phyloP scores from a whole-genome alignment of 2,113 vertebrate genomes.

The Ranitomeya variabilis region DNA sequence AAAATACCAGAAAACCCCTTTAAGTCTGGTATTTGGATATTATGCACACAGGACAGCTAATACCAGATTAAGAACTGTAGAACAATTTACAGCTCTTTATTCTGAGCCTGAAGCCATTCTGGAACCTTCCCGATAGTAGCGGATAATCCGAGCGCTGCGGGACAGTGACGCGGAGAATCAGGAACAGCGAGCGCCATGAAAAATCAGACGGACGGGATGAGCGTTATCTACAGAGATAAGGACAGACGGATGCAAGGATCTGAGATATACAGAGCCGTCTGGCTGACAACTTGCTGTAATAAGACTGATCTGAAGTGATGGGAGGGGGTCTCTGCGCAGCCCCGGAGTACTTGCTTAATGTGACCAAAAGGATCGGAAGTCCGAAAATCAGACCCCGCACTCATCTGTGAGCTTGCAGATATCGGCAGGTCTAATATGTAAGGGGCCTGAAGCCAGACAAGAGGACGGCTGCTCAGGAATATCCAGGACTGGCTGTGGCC shows the following conservation, averaged over 20 bases:
- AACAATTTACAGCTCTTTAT: not conserved
- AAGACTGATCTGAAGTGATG: not conserved
- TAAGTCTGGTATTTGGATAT: not conserved
- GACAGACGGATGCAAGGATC: not conserved
- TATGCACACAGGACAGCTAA: not conserved
- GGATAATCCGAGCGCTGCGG: not conserved
- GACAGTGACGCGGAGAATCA: not conserved
- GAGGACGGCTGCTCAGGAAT: not conserved
- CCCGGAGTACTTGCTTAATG: no score
- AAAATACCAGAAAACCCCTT: no score
- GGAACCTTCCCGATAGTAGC: not conserved
- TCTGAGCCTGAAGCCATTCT: not conserved
- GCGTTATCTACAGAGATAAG: not conserved
- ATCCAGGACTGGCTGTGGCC: not conserved
- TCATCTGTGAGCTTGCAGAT: no score
- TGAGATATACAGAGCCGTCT: not conserved
- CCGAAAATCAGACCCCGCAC: no score
- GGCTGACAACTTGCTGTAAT: not conserved
- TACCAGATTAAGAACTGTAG: not conserved
- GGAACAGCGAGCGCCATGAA: not conserved
- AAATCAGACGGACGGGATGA: not conserved
- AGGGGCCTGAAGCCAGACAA: not conserved
- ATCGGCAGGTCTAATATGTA: no score
- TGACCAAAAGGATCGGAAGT: no score
- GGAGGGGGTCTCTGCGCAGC: not conserved